Base-by-base conservation (phyloP, 2,888 invertebrate species). In the Brachyopa scutellaris region DNA sequence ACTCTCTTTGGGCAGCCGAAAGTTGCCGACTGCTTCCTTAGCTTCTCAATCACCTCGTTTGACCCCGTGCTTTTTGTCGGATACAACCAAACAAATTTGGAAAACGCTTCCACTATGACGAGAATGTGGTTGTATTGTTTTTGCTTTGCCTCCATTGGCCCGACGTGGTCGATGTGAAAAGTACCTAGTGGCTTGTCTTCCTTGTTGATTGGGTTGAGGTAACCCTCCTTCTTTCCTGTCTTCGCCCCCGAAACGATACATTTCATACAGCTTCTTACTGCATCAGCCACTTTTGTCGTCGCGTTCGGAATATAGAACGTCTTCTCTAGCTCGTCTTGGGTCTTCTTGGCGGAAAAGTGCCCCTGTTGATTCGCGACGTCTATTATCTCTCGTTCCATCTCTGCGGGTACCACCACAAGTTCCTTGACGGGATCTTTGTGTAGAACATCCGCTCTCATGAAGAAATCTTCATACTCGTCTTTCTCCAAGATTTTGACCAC, bases 61-160 rank as follows among this genome's bases (percentile, higher is more conserved):
- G 26, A 5, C 6, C 26, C 26, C 6, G 26, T 26, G 26, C 6
- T 26, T 26, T 26, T 26, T 26, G 26, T 26, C 26, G 26, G 87
- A 55, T 84, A 88, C 0, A 89, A 8, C 88, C 88, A 89, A 0
- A 76, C 76, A 84, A 88, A 88, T 42, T 88, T 88, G 0, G 87
- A 87, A 45, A 87, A 88, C 0, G 67, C 87, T 83, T 88, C 88
- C 0, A 88, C 66, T 0, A 88, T 55, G 0, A 87, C 86, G 0
- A 89, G 84, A 0, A 89, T 86, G 40, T 89, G 83, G 38, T 87
- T 87, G 31, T 88, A 88, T 9, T 76, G 61, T 67, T 88, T 88
- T 1, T 79, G 85, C 0, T 87, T 88, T 4, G 76, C 79, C 0
- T 84, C 69, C 49, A 87, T 23, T 1, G 88, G 88, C 3, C 88